Conservation (phyloP, 2,888 invertebrate genomes). For the Julus scanicus region DNA sequence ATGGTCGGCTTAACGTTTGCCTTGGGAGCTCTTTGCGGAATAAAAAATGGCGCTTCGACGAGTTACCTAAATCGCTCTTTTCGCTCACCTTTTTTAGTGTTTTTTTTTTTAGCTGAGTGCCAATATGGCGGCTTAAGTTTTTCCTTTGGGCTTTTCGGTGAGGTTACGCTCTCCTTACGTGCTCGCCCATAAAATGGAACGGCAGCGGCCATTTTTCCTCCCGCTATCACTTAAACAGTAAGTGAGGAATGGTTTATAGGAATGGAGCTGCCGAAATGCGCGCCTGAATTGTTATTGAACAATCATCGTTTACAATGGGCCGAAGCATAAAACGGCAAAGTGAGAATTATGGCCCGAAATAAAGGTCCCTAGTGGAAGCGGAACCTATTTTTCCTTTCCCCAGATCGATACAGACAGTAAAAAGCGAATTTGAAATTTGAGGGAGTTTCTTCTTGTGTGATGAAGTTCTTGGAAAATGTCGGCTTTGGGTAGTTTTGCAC, state of each 20-base stretch:
- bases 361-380: background rate
- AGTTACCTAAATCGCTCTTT: slow-evolving; percentile 4
- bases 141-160: background rate
- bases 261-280: background rate
- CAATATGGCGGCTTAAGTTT: slow-evolving; percentile 10
- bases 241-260: slow-evolving; percentile 19
- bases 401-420: background rate
- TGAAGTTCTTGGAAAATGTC: no score
- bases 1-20: background rate
- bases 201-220: background rate
- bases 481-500: no score
- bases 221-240: background rate
- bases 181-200: background rate
- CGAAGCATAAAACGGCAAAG: background rate
- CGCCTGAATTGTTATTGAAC: slow-evolving; percentile 11
- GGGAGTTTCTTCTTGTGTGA: background rate
- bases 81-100: background rate
- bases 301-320: slow-evolving; percentile 10
- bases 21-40: background rate
- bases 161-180: background rate
- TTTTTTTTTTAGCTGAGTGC: background rate
- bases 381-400: background rate
- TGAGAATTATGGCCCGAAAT: slow-evolving; percentile 5
- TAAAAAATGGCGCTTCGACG: background rate
- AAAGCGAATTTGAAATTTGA: slow-evolving; percentile 7